Evolutionary conservation across 2,113 vertebrate genomes (phyloP), one percentile per base, ranked within the genome.

Genomic region (Sorex araneus): DNA sequence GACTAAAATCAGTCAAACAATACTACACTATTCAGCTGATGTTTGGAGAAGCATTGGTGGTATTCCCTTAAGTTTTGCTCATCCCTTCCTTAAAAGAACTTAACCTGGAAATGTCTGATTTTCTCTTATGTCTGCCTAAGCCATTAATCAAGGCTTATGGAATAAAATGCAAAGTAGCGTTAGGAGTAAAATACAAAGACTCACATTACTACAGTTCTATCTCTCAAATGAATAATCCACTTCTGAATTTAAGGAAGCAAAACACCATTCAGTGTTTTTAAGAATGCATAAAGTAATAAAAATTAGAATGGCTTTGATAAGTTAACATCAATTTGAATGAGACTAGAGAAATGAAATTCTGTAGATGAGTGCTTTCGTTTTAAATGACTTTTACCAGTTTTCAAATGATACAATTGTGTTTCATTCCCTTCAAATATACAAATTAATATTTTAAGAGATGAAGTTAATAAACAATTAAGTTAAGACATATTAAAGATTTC

Each of bases 361-460:
- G 87, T 82, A 94, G 89, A 63, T 47, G 74, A 96, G 71, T 86
- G 82, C 50, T 74, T 87, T 83, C 34, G 19, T 94, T 94, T 76
- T 69, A 86, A 87, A 28, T 64, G 71, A 2, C 28, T 77, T 90
- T 89, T 76, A 91, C 40, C 43, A 34, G 87, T 82, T 93, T 94
- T 91, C 91, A 83, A 91, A 94, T 69, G 77, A 92, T 87, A 93
- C 91, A 90, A 94, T 95, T 95, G 94, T 91, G 66, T 86, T 91
- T 94, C 73, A 93, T 93, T 93, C 73, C 85, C 87, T 95, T 95
- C 70, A 94, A 85, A 95, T 95, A 96, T 95, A 96, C 60, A 96
- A 96, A 96, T 96, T 95, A 96, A 90, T 96, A 94, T 96, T 96
- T 96, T 96, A 95, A 94, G 89, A 95, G 76, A 71, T 12, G n/a